Conservation (phyloP, 2,113 vertebrate genomes). For the Regulus satrapa region DNA sequence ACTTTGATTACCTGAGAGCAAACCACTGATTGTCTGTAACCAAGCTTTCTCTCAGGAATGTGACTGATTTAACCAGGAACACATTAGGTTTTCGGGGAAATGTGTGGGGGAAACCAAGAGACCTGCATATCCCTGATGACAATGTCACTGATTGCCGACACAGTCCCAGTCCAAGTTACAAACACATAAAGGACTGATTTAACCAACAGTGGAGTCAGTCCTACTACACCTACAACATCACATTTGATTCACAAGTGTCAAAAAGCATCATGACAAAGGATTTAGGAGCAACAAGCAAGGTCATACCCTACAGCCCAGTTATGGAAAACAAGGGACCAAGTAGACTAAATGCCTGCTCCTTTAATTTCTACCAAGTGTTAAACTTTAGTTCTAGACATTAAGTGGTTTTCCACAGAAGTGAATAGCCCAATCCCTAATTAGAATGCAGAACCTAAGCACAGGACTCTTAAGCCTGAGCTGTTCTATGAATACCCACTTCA, state of each 20-base stretch:
- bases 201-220: background rate
- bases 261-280: background rate
- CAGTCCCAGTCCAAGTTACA: background rate
- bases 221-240: background rate
- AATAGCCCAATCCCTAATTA: background rate
- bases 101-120: background rate
- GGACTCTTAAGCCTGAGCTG: background rate
- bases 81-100: fast-evolving
- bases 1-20: background rate
- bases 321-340: background rate
- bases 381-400: background rate
- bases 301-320: background rate
- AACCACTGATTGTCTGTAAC: background rate
- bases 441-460: background rate
- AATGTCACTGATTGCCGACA: fast-evolving
- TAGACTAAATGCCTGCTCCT: background rate
- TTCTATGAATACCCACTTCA: background rate
- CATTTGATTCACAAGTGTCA: background rate
- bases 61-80: background rate
- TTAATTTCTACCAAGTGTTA: background rate
- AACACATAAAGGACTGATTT: background rate
- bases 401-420: background rate
- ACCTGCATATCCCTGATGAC: background rate
- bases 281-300: background rate
- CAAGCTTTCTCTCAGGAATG: background rate